Base-by-base conservation (phyloP, 2,113 vertebrate genomes). In the Seriola rivoliana region DNA sequence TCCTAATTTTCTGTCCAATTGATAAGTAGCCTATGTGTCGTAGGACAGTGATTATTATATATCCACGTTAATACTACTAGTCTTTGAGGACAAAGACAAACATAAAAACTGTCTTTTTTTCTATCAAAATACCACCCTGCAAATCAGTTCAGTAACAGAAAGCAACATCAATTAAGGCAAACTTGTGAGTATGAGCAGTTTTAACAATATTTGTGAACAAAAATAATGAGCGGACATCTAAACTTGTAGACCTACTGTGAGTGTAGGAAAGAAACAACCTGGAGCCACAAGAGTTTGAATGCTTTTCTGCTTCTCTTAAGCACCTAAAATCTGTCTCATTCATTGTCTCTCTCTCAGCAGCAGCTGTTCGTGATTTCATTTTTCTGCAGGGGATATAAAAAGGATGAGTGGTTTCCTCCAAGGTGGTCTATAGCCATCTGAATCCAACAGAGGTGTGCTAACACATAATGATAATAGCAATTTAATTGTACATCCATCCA, bases 401-500 rank as follows among this genome's bases (percentile, higher is more conserved):
- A 25, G 54, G 9, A 57, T n/a, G 9, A 23, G 9, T 9, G 4
- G 54, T 57, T 65, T 13, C 11, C 19, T 75, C 16, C 75, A 82
- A 69, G 48, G 25, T 36, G 78, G 64, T 42, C 6, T 11, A 0
- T 0, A 11, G 25, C 52, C 71, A 58, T 25, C 16, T 50, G 40
- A 50, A 67, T 38, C 23, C 29, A 23, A 59, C 29, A 68, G n/a
- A 73, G 23, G 14, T 73, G 57, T 74, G 71, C 54, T 64, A 42
- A 60, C 59, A 63, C 40, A 42, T 42, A 8, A 42, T 48, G 40
- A 38, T 59, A 52, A 80, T 87, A 38, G 48, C 23, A 57, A 36
- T 71, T 75, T 58, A 82, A 70, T 46, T 78, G 44, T 34, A 44
- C 13, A 58, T 67, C 59, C 66, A 48, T 42, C 50, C 21, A 40